Evolutionary conservation across 2,888 invertebrate species (phyloP).

Genomic region (Drosophila borealis): DNA sequence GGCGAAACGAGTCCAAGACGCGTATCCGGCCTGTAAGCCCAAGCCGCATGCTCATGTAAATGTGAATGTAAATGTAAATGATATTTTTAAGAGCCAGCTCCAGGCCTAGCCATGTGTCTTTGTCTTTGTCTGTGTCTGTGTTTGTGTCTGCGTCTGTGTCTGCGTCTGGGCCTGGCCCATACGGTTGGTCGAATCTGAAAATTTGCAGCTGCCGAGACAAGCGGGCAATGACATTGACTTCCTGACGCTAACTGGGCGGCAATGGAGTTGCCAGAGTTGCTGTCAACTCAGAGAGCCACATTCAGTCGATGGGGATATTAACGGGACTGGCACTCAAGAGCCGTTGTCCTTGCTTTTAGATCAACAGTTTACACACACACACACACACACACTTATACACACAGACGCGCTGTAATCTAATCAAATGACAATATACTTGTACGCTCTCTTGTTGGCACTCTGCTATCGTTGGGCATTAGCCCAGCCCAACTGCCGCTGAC

Average conservation of each 20-base stretch:
- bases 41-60: conserved; percentile 33
- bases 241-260: conserved; percentile 18
- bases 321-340: conserved; percentile 37
- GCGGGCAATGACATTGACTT: conserved; percentile 28
- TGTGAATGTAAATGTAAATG: conserved; percentile 42
- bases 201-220: conserved; percentile 34
- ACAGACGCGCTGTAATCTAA: conserved; percentile 59
- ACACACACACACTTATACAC: background rate
- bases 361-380: conserved; percentile 38
- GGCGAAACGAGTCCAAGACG: conserved; percentile 1
- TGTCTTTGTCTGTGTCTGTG: no score
- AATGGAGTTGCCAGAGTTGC: conserved; percentile 17
- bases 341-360: conserved; percentile 47
- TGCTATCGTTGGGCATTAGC: conserved; percentile 37
- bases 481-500: conserved; percentile 49
- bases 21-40: conserved; percentile 15
- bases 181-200: conserved; percentile 29
- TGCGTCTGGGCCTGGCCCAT: background rate
- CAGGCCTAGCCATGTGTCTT: background rate
- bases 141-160: background rate
- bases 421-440: conserved; percentile 62
- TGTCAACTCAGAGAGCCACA: conserved; percentile 26
- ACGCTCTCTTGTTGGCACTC: conserved; percentile 6
- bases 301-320: conserved; percentile 18
- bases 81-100: conserved; percentile 33